Evolutionary conservation across 2,797 vertebrate species (phyloP).

Genomic region (Cossypha heuglini): DNA sequence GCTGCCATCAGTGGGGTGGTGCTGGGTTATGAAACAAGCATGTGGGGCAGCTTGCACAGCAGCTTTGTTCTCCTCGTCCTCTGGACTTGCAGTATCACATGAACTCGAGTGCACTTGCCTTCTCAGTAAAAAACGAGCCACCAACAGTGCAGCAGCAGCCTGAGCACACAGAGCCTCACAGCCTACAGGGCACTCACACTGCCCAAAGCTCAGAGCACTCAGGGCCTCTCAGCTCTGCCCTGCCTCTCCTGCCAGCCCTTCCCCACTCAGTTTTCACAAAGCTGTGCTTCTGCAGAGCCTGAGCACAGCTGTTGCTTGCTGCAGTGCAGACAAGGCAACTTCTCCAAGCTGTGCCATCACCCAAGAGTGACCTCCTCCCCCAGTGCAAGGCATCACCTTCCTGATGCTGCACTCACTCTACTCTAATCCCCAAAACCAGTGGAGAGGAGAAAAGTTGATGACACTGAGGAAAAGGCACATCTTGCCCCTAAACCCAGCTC

Average conservation of each 20-base stretch:
- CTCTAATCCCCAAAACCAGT: fast-evolving
- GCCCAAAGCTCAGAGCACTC: neutral
- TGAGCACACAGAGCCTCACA: neutral
- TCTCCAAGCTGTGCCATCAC: neutral
- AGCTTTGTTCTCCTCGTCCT: neutral
- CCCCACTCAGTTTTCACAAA: fast-evolving
- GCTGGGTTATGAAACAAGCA: neutral
- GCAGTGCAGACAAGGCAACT: neutral
- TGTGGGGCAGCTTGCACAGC: neutral
- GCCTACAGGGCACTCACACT: fast-evolving
- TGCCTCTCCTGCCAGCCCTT: neutral
- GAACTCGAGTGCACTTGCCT: neutral
- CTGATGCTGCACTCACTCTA: fast-evolving
- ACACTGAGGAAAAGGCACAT: neutral
- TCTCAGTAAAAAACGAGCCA: neutral
- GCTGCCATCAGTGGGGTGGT: fast-evolving
- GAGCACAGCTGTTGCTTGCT: neutral
- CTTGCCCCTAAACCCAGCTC: neutral
- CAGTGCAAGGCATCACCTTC: neutral
- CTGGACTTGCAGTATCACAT: neutral
- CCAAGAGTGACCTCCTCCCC: fast-evolving
- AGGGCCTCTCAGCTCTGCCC: neutral
- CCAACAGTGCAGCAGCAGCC: neutral
- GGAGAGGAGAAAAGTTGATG: neutral
- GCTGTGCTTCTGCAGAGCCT: neutral